Evolutionary conservation across 2,113 vertebrate genomes (phyloP), one percentile per base, ranked within the genome.

Genomic region (Lepus timidus): DNA sequence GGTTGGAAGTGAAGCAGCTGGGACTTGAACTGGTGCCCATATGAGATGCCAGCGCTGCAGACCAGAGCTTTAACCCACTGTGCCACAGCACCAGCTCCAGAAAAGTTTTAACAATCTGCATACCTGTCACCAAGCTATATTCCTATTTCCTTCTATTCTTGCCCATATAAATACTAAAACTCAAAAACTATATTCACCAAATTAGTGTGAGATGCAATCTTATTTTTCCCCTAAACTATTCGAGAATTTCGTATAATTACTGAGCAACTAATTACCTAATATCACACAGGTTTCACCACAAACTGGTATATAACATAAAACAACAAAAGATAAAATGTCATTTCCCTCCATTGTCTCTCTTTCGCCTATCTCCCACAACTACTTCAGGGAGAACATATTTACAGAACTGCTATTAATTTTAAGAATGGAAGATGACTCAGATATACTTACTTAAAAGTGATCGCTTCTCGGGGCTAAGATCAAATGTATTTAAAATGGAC

Each of bases 311-410:
- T n/a, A 82, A 90, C 68, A 83, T 51, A 51, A 82, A 75, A 64
- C 0, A 71, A 36, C 13, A 65, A 71, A 89, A 88, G 61, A 39
- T n/a, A 71, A 95, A 86, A 68, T 4, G 39, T 13, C 25, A 36
- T 76, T 71, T 68, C 17, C 84, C 80, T 16, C 84, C 80, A 90
- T 65, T 36, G 71, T 75, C n/a, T 82, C 89, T 87, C 14, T 88
- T 58, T n/a, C 23, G 22, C 33, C 9, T 79, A 75, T 82, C 73
- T 88, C 49, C 8, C 52, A 51, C 9, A 62, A 64, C 49, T 94
- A 76, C 13, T 85, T 85, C 31, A 85, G 82, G 52, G 2, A 96
- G 75, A 75, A 91, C 25, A 33, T 74, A 92, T 76, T 49, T 82
- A 52, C 0, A 36, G 44, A 88, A 88, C 9, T 82, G 20, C 31